Conservation (phyloP, 2,888 invertebrate species). For the Cheilosia pagana region DNA sequence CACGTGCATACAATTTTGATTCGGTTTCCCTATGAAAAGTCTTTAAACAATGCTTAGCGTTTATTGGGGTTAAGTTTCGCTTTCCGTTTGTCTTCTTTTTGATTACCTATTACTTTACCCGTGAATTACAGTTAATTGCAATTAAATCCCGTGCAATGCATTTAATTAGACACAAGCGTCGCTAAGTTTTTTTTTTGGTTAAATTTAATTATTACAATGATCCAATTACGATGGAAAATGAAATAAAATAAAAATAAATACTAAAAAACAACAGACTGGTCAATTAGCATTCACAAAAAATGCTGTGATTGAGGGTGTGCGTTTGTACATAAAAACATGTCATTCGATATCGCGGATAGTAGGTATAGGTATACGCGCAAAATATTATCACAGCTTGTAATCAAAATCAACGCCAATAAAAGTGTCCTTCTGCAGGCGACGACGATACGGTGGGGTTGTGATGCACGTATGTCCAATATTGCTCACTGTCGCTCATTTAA, state of each 20-base stretch:
- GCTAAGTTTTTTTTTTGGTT: conserved; percentile 10
- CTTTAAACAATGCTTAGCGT: conserved; percentile 21
- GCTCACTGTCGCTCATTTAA: conserved; percentile 39
- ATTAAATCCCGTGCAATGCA: conserved; percentile 36
- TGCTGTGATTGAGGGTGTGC: conserved; percentile 34
- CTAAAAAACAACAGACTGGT: conserved; percentile 3
- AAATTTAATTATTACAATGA: conserved; percentile 10
- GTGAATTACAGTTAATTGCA: conserved; percentile 52
- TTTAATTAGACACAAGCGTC: background rate
- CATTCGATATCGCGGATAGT: conserved; percentile 12
- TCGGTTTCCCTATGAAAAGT: conserved; percentile 15
- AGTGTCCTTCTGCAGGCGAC: conserved; percentile 21
- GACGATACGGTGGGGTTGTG: background rate
- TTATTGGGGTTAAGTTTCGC: conserved; percentile 32
- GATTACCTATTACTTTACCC: background rate
- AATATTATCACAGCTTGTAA: conserved; percentile 27
- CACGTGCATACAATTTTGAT: conserved; percentile 12
- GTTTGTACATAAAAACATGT: background rate
- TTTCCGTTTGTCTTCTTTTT: background rate
- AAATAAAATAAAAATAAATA: background rate
- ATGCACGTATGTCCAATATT: background rate
- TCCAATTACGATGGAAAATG: background rate
- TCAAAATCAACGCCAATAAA: conserved; percentile 37
- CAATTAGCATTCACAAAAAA: conserved; percentile 56
- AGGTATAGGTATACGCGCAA: background rate